These are phyloP conservation scores for Chelonus formosanus DNA, from an alignment of 2,888 invertebrate species.

Conservation along the genomic window DNA sequence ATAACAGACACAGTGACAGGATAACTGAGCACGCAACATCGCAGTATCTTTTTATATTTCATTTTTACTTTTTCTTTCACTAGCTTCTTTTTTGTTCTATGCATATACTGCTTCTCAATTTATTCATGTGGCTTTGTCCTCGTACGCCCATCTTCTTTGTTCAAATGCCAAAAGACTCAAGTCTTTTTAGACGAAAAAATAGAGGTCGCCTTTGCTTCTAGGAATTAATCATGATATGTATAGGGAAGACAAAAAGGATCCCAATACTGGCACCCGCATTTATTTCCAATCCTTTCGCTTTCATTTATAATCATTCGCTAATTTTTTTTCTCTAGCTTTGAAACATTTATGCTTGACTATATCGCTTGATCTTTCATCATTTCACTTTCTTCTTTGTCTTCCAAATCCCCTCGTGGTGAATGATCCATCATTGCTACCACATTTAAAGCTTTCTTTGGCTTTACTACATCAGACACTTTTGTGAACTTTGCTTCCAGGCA, in stretches of 20 bases:
- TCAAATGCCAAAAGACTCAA: slow-evolving; percentile 5
- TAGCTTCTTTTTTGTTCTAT: neutral
- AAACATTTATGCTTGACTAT: slow-evolving; percentile 30
- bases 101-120: slow-evolving; percentile 13
- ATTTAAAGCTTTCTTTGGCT: slow-evolving; percentile 1
- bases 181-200: slow-evolving; percentile 2
- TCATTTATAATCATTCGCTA: slow-evolving; percentile 27
- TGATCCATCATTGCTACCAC: neutral
- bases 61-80: slow-evolving; percentile 1
- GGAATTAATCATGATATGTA: slow-evolving; percentile 11
- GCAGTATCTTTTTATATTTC: slow-evolving; percentile 16
- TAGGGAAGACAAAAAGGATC: neutral
- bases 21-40: slow-evolving; percentile 24
- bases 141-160: slow-evolving; percentile 23
- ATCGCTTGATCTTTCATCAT: slow-evolving; percentile 36
- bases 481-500: slow-evolving; percentile 4
- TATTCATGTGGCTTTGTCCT: slow-evolving; percentile 30
- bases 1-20: slow-evolving; percentile 28
- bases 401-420: slow-evolving; percentile 1
- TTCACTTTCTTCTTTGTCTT: slow-evolving; percentile 11
- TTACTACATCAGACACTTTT: neutral
- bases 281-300: slow-evolving; percentile 31
- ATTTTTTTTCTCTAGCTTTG: slow-evolving; percentile 19
- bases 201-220: slow-evolving; percentile 6
- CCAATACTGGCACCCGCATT: slow-evolving; percentile 29